Evolutionary conservation across 2,113 vertebrate species (phyloP).

Genomic region (Rattus norvegicus): GRCr8 NC_086022.1:22670501-22671000

Average conservation of each 20-base stretch:
- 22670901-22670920: background rate
- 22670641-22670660: background rate
- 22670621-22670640: background rate
- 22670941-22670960: background rate
- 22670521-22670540: background rate
- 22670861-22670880: background rate
- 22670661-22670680: background rate
- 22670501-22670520: background rate
- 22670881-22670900: background rate
- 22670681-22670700: rapidly evolving
- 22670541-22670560: background rate
- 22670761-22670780: background rate
- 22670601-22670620: background rate
- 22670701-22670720: background rate
- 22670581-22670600: background rate
- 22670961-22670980: background rate
- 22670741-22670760: background rate
- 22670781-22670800: background rate
- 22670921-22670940: background rate
- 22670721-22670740: background rate
- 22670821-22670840: background rate
- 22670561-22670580: background rate
- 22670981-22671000: background rate
- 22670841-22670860: background rate
- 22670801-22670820: background rate